Percentiles rank a stretch among this genome's conserved stretches.
These are phyloP conservation scores for Corythoichthys haematopterus DNA, from an alignment of 2,113 vertebrate genomes.

Conservation along the genomic window DNA sequence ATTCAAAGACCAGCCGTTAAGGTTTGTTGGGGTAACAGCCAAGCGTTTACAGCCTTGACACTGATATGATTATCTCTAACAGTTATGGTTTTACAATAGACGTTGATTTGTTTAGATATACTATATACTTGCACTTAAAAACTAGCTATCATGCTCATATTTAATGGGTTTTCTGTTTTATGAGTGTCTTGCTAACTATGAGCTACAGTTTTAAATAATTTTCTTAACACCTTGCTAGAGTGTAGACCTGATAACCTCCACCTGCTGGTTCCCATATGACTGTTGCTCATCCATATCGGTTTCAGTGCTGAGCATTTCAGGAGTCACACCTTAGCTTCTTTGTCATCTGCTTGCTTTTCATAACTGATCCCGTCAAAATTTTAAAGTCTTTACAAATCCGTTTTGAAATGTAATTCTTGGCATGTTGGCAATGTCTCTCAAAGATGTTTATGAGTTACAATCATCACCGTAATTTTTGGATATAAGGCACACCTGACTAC, in stretches of 20 bases:
- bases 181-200: conserved; percentile 16
- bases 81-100: too few relatives aligned
- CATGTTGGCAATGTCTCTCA: background rate
- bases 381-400: background rate
- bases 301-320: conserved; percentile 33
- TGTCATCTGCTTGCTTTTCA: conserved; percentile 60
- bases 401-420: background rate
- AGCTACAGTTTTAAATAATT: conserved; percentile 7
- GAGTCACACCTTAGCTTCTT: conserved; percentile 41
- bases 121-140: background rate
- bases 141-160: background rate
- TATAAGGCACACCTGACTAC: too few relatives aligned
- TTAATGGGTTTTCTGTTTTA: conserved; percentile 12
- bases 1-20: conserved; percentile 3
- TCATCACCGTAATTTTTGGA: too few relatives aligned
- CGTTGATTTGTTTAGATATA: background rate
- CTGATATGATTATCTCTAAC: background rate
- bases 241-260: conserved; percentile 21
- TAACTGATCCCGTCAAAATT: conserved; percentile 35
- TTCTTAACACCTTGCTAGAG: conserved; percentile 44
- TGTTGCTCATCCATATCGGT: conserved; percentile 35
- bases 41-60: background rate
- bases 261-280: conserved; percentile 40
- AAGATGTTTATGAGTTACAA: background rate
- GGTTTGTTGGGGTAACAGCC: conserved; percentile 1